Percentiles rank a stretch among this genome's conserved stretches.
Conservation (phyloP, 2,113 vertebrate species). For the Phrynosoma platyrhinos region DNA sequence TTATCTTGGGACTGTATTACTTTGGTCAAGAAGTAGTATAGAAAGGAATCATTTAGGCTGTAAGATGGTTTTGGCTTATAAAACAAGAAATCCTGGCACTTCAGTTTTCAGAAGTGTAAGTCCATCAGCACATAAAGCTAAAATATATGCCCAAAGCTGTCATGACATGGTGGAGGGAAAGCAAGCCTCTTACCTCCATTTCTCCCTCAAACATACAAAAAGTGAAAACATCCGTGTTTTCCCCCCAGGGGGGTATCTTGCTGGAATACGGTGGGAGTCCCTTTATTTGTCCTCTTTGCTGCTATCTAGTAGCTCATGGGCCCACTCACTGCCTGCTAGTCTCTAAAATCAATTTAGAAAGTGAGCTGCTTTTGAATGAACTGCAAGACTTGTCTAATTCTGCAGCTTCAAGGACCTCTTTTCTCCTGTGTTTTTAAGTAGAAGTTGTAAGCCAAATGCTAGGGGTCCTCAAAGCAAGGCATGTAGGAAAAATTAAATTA, state of each 20-base stretch:
- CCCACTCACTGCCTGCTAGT: neutral
- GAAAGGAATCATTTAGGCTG: neutral
- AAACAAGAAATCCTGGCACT: neutral
- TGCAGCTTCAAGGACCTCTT: neutral
- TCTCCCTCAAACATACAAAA: too few species aligned
- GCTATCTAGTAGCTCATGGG: neutral
- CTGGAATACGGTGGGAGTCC: too few species aligned
- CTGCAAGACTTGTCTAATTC: neutral
- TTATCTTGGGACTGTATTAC: neutral
- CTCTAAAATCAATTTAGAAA: neutral
- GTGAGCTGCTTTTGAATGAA: neutral
- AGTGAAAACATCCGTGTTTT: neutral
- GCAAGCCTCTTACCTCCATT: neutral
- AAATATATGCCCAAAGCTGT: neutral
- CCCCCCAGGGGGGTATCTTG: neutral
- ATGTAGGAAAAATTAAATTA: neutral
- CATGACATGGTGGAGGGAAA: neutral
- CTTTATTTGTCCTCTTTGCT: neutral
- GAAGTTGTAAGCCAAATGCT: neutral
- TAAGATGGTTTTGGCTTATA: too few species aligned
- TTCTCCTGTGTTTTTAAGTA: neutral
- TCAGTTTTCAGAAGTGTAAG: neutral
- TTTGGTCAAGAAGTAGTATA: neutral
- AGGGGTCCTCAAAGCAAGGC: neutral
- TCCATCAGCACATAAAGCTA: neutral